Evolutionary conservation across 2,797 vertebrate genomes (phyloP).

Genomic region (Enteromius thamalakanensis): DNA sequence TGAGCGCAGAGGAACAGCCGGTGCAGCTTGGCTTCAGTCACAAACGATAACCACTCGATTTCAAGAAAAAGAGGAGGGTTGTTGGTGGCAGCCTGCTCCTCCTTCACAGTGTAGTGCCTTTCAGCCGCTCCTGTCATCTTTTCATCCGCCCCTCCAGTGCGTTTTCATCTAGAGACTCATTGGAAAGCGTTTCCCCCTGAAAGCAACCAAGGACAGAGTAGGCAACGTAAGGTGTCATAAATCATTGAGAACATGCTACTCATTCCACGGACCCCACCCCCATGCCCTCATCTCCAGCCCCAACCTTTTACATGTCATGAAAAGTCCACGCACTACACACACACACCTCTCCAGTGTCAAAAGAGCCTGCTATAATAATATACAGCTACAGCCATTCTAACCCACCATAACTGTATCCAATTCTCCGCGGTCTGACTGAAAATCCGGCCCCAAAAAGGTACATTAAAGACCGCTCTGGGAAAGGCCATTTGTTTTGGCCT

Average conservation of each 20-base stretch:
- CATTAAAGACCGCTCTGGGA: constrained; percentile 39
- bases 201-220: constrained; percentile 59
- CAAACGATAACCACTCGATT: constrained; percentile 16
- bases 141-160: constrained; percentile 35
- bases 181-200: constrained; percentile 48
- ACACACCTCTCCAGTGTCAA: constrained; percentile 45
- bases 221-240: constrained; percentile 55
- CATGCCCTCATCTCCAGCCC: constrained; percentile 32
- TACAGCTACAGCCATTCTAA: constrained; percentile 45
- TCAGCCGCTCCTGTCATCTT: constrained; percentile 51
- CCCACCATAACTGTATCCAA: constrained; percentile 55
- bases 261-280: constrained; percentile 43
- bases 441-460: constrained; percentile 31
- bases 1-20: constrained; percentile 1
- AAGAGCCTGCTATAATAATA: constrained; percentile 47
- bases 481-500: constrained; percentile 43
- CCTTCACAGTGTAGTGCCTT: constrained; percentile 39
- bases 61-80: constrained; percentile 45
- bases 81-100: constrained; percentile 25
- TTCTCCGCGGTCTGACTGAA: constrained; percentile 48
- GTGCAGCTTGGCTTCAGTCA: constrained; percentile 27
- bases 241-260: constrained; percentile 55
- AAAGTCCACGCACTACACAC: constrained; percentile 12
- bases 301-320: constrained; percentile 42
- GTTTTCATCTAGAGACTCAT: constrained; percentile 58